Evolutionary conservation across 2,113 vertebrate genomes (phyloP).

Genomic region (Tringa solitaria): DNA sequence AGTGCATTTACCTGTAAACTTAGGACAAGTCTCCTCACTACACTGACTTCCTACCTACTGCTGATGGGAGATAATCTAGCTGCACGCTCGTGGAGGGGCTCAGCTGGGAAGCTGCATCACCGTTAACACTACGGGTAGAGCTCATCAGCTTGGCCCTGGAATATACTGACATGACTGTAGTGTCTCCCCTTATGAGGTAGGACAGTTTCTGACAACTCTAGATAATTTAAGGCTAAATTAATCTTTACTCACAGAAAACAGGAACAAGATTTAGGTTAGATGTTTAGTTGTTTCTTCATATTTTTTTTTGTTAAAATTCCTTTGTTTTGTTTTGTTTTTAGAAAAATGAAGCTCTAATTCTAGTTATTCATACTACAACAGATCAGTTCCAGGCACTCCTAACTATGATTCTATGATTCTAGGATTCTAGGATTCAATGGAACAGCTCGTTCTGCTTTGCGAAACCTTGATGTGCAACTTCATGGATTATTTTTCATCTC

Average conservation of each 20-base stretch:
- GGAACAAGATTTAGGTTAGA: neutral
- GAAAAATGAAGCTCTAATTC: neutral
- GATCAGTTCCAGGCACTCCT: neutral
- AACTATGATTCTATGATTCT: neutral
- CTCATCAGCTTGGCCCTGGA: neutral
- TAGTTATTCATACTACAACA: neutral
- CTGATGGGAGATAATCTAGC: neutral
- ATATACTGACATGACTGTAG: neutral
- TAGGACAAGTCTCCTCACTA: neutral
- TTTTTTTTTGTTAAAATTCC: neutral
- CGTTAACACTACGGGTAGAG: rapidly evolving
- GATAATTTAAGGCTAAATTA: neutral
- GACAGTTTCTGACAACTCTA: neutral
- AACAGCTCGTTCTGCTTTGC: neutral
- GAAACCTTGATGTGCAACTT: neutral
- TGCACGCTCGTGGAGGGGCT: rapidly evolving
- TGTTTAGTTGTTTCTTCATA: neutral
- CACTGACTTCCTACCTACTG: rapidly evolving
- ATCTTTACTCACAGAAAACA: neutral
- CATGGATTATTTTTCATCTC: neutral
- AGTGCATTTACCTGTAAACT: neutral
- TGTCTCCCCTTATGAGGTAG: neutral
- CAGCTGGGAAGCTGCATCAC: neutral
- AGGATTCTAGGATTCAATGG: neutral
- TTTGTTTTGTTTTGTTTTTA: neutral